Percentiles rank a stretch among this genome's conserved stretches.
These are phyloP conservation scores for Eretmocerus hayati DNA, from an alignment of 2,888 invertebrate genomes.

Conservation along the genomic window DNA sequence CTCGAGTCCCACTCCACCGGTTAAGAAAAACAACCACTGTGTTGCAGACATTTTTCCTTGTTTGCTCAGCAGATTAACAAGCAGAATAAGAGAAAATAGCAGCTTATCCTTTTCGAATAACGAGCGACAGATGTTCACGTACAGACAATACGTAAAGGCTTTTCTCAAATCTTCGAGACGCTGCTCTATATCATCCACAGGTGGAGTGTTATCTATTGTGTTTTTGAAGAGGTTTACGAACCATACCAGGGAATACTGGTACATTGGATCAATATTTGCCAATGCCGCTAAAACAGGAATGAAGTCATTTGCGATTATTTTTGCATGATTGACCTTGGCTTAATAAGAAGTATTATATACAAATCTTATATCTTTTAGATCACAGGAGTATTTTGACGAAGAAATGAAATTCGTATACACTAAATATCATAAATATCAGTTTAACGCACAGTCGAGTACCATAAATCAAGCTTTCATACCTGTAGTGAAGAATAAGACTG, in stretches of 20 bases:
- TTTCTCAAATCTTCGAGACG: conserved; percentile 68
- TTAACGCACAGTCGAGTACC: neutral
- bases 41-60: conserved; percentile 52
- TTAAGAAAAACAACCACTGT: conserved; percentile 83
- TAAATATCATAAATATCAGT: too few relatives aligned
- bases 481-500: conserved; percentile 86
- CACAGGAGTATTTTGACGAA: too few relatives aligned
- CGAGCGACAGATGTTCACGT: conserved; percentile 87
- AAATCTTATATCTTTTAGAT: too few relatives aligned
- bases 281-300: conserved; percentile 69
- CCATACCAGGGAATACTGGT: conserved; percentile 92
- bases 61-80: conserved; percentile 65
- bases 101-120: conserved; percentile 93
- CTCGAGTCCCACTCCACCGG: conserved; percentile 78
- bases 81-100: conserved; percentile 73
- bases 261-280: conserved; percentile 93
- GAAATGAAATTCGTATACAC: neutral
- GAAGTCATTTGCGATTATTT: too few relatives aligned
- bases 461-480: conserved; percentile 48
- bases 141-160: conserved; percentile 85
- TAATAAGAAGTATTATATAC: too few relatives aligned
- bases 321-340: too few relatives aligned
- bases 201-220: conserved; percentile 80
- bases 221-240: conserved; percentile 82
- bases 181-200: conserved; percentile 69